Percentiles rank a stretch among this genome's conserved stretches.
Evolutionary conservation across 2,888 invertebrate genomes (phyloP).

Genomic region (Apodemia mormo): DNA sequence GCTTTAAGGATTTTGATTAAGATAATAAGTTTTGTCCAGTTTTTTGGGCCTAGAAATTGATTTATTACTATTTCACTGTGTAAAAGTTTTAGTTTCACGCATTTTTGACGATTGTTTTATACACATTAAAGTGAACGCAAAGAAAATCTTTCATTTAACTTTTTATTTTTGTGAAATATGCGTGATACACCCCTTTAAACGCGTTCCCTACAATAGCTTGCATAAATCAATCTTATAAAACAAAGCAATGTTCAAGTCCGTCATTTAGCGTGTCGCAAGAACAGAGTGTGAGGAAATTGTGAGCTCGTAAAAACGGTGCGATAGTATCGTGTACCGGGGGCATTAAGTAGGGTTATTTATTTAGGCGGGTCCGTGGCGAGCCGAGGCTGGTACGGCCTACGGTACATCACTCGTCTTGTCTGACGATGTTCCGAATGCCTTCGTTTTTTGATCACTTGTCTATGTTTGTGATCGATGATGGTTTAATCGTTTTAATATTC

Average conservation of each 20-base stretch:
- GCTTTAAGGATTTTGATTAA: too few relatives aligned
- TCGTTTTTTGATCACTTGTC: conserved; percentile 34
- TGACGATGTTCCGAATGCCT: conserved; percentile 27
- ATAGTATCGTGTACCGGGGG: conserved; percentile 58
- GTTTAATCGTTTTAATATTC: conserved; percentile 1
- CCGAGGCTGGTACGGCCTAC: conserved; percentile 50
- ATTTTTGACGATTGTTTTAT: too few relatives aligned
- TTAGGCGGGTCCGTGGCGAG: conserved; percentile 61
- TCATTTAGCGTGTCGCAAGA: conserved; percentile 51
- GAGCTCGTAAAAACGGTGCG: conserved; percentile 58
- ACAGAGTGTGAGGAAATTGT: conserved; percentile 58
- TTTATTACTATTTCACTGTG: too few relatives aligned
- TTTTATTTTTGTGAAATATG: background rate
- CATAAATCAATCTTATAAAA: conserved; percentile 44
- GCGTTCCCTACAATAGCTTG: conserved; percentile 23
- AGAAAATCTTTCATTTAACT: background rate
- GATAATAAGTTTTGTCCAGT: too few relatives aligned
- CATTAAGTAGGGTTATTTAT: conserved; percentile 78
- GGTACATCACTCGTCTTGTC: conserved; percentile 42
- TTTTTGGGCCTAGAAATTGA: too few relatives aligned
- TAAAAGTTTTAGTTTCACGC: too few relatives aligned
- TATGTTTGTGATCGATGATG: conserved; percentile 21
- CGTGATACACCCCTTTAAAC: background rate
- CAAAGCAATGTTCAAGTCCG: conserved; percentile 40
- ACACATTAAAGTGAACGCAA: too few relatives aligned